Evolutionary conservation across 2,113 vertebrate species (phyloP).

Genomic region (Grammomys dolichurus): DNA sequence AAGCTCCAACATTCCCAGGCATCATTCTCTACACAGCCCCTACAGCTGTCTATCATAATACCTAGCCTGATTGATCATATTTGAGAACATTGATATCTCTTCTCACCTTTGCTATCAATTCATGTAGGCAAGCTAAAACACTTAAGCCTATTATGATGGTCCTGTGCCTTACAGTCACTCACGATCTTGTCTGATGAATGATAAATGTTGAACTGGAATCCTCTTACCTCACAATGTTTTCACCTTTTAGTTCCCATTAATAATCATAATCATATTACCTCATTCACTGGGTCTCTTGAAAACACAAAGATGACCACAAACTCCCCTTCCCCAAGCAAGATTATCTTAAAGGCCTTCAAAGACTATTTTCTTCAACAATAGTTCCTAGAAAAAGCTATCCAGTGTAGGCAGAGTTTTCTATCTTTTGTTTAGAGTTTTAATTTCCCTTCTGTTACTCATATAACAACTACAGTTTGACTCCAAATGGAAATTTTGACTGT

Average conservation of each 20-base stretch:
- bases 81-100: not conserved
- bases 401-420: not conserved
- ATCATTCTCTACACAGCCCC: not conserved
- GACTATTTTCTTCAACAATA: not conserved
- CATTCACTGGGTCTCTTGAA: not conserved
- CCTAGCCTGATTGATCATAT: not conserved
- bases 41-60: not conserved
- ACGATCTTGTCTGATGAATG: not conserved
- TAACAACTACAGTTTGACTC: constrained; percentile 14
- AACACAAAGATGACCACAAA: not conserved
- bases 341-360: not conserved
- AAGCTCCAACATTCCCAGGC: rapidly evolving
- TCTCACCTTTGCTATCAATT: not conserved
- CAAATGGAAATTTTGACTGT: not conserved
- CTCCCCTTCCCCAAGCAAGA: not conserved
- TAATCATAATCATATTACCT: not conserved
- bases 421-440: not conserved
- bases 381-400: not conserved
- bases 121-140: not conserved
- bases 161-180: not conserved
- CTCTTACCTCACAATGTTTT: not conserved
- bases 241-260: not conserved
- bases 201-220: not conserved
- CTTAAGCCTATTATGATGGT: not conserved
- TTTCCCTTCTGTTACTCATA: not conserved